These are phyloP conservation scores for Rhingia campestris DNA, from an alignment of 2,888 invertebrate genomes.

Conservation along the genomic window DNA sequence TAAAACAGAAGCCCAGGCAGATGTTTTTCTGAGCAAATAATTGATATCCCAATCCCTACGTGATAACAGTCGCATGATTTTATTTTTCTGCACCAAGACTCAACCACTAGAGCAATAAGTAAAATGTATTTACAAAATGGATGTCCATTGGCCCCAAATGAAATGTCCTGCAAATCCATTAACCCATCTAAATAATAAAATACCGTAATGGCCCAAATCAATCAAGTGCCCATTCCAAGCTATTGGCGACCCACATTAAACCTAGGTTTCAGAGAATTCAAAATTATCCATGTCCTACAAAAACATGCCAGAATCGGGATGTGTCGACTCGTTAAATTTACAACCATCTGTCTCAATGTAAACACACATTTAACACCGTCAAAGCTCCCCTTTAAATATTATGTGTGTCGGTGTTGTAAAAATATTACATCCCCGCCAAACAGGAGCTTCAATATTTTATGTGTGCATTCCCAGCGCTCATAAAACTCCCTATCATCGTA, in stretches of 20 bases:
- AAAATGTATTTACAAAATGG: constrained; percentile 38
- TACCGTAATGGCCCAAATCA: constrained; percentile 61
- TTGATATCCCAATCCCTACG: too few relatives aligned
- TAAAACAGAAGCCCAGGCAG: too few relatives aligned
- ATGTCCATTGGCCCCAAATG: constrained; percentile 49
- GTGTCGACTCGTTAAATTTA: not conserved
- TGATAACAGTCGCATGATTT: too few relatives aligned
- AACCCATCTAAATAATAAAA: constrained; percentile 69
- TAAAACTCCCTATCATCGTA: constrained; percentile 50
- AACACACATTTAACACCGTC: constrained; percentile 54
- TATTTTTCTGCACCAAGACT: too few relatives aligned
- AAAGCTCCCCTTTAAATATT: constrained; percentile 23
- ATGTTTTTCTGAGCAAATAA: too few relatives aligned
- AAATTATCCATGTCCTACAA: too few relatives aligned
- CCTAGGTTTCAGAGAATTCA: not conserved
- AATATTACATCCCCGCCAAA: constrained; percentile 58
- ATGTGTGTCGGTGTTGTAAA: constrained; percentile 23
- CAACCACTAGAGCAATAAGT: constrained; percentile 22
- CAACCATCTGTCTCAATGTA: constrained; percentile 62
- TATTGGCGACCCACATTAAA: not conserved
- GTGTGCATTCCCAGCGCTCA: constrained; percentile 25
- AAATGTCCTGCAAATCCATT: constrained; percentile 62
- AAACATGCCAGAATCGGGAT: constrained; percentile 6
- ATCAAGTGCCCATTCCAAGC: constrained; percentile 42
- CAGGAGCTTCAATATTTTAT: constrained; percentile 67